Base-by-base conservation (phyloP, 2,797 vertebrate species). In the Manis pentadactyla region DNA sequence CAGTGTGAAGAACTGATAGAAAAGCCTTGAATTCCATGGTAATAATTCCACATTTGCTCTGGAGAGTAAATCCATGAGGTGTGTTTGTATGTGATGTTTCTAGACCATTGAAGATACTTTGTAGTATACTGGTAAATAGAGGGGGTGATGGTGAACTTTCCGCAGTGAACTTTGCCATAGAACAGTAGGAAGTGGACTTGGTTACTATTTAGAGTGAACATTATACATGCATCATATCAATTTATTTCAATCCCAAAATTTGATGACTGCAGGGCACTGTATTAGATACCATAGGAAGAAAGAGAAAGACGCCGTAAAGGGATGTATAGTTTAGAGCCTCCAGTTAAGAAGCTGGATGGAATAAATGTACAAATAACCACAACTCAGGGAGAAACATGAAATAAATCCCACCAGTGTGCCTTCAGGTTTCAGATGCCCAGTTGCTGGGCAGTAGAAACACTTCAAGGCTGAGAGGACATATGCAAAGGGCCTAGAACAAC, bases 11-110 rank as follows among this genome's bases (percentile, higher is more conserved):
- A 93, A 78, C 23, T 61, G 89, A 94, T 19, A 63, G 53, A 90
- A 61, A 57, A 87, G 85, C 14, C 61, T 23, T 17, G 23, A 49
- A 90, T 78, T 87, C 73, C 73, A 74, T 2, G 29, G 75, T 34
- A 57, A 88, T 73, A 74, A 92, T 73, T 87, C 55, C 75, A 8
- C 19, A 51, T 77, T 78, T 92, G 55, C 55, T 95, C n/a, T 84
- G 55, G 66, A 92, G 42, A 19, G 27, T 13, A 77, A 89, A 10
- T 55, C 61, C 49, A 39, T 3, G n/a, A 87, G 34, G 12, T 94
- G 71, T 77, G 14, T 63, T 81, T 55, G 87, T 66, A 10, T 68
- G 42, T 25, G 73, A 71, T 74, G 39, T 55, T 89, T 94, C 82
- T 57, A 87, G 63, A 90, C 21, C 69, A 53, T 0, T 5, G 46